Percentiles rank a stretch among this genome's conserved stretches.
phyloP scores from a whole-genome alignment of 2,888 invertebrate genomes.

The Argyresthia goedartella region DNA sequence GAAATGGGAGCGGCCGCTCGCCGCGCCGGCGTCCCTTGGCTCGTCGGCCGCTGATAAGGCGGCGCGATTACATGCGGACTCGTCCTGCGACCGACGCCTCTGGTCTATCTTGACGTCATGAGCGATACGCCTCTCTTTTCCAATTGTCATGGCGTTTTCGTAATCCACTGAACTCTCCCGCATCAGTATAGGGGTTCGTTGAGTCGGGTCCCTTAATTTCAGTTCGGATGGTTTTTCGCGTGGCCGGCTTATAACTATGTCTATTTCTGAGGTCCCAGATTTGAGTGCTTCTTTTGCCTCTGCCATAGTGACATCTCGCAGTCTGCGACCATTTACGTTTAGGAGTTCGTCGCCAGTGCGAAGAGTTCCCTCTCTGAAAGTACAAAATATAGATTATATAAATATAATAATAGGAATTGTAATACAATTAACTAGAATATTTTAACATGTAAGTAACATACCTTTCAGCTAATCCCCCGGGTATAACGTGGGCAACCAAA shows the following conservation, averaged over 20 bases:
- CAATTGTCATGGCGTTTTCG: conserved; percentile 72
- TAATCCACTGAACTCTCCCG: conserved; percentile 80
- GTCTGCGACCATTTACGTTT: conserved; percentile 78
- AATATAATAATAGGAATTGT: conserved; percentile 1
- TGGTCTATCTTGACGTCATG: conserved; percentile 75
- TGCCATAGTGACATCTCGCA: conserved; percentile 75
- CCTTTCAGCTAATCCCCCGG: conserved; percentile 78
- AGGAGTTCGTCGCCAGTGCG: conserved; percentile 79
- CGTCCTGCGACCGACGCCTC: conserved; percentile 74
- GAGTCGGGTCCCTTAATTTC: conserved; percentile 31
- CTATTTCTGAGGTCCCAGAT: conserved; percentile 73
- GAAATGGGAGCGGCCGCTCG: conserved; percentile 67
- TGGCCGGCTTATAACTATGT: conserved; percentile 74
- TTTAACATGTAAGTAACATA: conserved; percentile 30
- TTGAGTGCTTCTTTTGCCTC: conserved; percentile 76
- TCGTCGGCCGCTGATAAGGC: conserved; percentile 60
- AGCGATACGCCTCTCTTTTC: conserved; percentile 58
- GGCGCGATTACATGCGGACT: conserved; percentile 58
- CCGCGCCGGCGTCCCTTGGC: conserved; percentile 37
- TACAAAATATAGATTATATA: conserved; percentile 2
- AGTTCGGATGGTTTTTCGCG: conserved; percentile 34
- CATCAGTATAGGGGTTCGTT: conserved; percentile 44
- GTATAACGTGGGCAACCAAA: conserved; percentile 78
- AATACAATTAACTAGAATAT: not conserved
- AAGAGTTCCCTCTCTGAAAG: conserved; percentile 74